Evolutionary conservation across 2,113 vertebrate genomes (phyloP).

Genomic region (Oncorhynchus tshawytscha): DNA sequence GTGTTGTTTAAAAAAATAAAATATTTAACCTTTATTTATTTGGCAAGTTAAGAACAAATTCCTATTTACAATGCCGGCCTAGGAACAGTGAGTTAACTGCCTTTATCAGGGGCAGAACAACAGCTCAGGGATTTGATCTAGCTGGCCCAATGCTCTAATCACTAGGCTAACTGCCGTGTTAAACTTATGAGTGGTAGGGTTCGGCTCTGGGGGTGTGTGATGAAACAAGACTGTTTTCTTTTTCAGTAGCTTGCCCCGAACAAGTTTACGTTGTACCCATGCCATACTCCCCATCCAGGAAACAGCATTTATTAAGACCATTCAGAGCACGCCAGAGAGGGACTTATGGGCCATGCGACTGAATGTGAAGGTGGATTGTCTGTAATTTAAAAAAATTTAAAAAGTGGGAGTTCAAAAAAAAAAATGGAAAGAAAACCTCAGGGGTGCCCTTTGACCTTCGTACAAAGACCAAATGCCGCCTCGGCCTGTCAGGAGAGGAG

Average conservation of each 20-base stretch:
- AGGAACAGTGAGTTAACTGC: too few relatives aligned
- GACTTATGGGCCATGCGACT: conserved; percentile 61
- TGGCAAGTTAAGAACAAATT: too few relatives aligned
- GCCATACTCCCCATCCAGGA: conserved; percentile 57
- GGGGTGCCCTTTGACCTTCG: conserved; percentile 35
- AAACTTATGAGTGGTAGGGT: too few relatives aligned
- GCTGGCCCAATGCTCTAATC: too few relatives aligned
- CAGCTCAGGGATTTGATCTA: too few relatives aligned
- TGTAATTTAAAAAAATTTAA: conserved; percentile 56
- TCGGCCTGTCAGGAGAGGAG: background rate
- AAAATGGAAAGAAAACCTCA: conserved; percentile 60
- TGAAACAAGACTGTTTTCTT: conserved; percentile 58
- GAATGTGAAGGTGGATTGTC: conserved; percentile 70
- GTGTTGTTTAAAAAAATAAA: too few relatives aligned
- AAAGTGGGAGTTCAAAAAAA: conserved; percentile 4
- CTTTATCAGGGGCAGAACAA: too few relatives aligned
- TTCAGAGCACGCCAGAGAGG: conserved; percentile 54
- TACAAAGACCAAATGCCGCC: conserved; percentile 17
- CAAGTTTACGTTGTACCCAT: conserved; percentile 59
- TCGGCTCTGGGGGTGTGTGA: conserved; percentile 10
- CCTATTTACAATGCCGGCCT: too few relatives aligned
- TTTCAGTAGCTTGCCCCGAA: conserved; percentile 55
- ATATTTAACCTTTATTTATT: too few relatives aligned
- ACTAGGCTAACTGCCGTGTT: too few relatives aligned
- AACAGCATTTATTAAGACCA: conserved; percentile 67